These are phyloP conservation scores for Syngnathus rostellatus DNA, from an alignment of 2,797 vertebrate species.

Conservation along the genomic window DNA sequence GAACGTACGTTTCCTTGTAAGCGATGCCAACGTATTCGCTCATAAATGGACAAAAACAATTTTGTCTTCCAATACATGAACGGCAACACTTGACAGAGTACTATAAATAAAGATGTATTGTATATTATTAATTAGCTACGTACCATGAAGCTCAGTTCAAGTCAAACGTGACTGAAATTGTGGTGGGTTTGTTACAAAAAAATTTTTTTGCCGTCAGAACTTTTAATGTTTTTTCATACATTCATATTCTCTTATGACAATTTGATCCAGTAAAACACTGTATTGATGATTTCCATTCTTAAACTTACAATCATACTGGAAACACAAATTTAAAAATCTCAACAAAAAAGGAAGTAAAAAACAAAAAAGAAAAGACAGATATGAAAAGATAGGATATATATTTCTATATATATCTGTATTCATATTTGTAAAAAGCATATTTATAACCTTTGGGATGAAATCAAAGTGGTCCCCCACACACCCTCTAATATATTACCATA, in stretches of 20 bases:
- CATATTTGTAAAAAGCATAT: constrained; percentile 57
- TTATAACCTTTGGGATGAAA: constrained; percentile 72
- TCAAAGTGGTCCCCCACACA: constrained; percentile 1
- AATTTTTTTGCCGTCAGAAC: constrained; percentile 24
- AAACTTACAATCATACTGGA: neutral
- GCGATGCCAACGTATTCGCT: neutral
- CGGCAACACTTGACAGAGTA: too few species aligned
- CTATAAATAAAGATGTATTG: too few species aligned
- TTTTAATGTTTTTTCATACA: constrained; percentile 58
- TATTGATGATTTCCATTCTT: neutral
- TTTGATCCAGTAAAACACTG: neutral
- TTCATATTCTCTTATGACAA: constrained; percentile 56
- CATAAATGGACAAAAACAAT: too few species aligned
- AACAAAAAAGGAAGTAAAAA: constrained; percentile 33
- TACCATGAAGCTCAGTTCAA: too few species aligned
- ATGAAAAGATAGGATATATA: constrained; percentile 46
- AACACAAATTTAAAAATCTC: neutral
- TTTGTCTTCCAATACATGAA: too few species aligned
- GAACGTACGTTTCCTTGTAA: neutral
- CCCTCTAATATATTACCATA: neutral
- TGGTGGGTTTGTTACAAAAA: neutral
- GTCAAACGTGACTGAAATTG: too few species aligned
- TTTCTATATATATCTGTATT: constrained; percentile 22
- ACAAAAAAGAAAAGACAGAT: constrained; percentile 30
- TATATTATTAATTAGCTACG: too few species aligned